Conservation (phyloP, 2,797 vertebrate species). For the Silurus lanzhouensis region DNA sequence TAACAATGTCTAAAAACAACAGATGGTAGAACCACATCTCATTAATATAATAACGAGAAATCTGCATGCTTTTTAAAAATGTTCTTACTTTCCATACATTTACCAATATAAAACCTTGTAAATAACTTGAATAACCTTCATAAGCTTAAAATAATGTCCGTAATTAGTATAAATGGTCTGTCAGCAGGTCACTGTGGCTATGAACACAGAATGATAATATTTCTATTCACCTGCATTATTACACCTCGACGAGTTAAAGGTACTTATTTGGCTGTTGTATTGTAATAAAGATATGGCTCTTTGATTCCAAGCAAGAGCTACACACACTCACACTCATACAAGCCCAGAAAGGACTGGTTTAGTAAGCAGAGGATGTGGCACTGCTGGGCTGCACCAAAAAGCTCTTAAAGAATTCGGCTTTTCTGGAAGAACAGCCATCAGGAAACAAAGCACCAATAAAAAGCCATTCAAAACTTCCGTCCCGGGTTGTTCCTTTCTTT, state of each 20-base stretch:
- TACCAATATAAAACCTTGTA: neutral
- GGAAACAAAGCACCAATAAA: slow-evolving; percentile 44
- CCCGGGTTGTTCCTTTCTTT: slow-evolving; percentile 24
- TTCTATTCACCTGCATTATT: neutral
- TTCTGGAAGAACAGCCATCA: slow-evolving; percentile 47
- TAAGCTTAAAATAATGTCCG: neutral
- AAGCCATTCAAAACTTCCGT: slow-evolving; percentile 36
- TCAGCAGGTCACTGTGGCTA: neutral
- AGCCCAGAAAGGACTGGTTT: slow-evolving; percentile 53
- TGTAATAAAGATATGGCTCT: neutral
- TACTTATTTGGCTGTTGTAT: neutral
- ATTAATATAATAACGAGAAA: neutral
- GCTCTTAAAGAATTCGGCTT: slow-evolving; percentile 63
- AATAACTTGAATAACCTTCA: neutral
- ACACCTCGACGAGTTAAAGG: neutral
- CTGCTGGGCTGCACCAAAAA: slow-evolving; percentile 58
- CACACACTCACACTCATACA: slow-evolving; percentile 45
- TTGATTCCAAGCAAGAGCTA: neutral
- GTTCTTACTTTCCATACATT: neutral
- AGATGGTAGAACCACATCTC: neutral
- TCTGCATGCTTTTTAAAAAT: neutral
- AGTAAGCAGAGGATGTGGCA: slow-evolving; percentile 64
- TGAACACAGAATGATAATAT: neutral
- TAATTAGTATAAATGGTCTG: neutral
- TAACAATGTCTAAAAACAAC: neutral